phyloP scores from a whole-genome alignment of 2,113 vertebrate genomes.

The Burhinus oedicnemus region DNA sequence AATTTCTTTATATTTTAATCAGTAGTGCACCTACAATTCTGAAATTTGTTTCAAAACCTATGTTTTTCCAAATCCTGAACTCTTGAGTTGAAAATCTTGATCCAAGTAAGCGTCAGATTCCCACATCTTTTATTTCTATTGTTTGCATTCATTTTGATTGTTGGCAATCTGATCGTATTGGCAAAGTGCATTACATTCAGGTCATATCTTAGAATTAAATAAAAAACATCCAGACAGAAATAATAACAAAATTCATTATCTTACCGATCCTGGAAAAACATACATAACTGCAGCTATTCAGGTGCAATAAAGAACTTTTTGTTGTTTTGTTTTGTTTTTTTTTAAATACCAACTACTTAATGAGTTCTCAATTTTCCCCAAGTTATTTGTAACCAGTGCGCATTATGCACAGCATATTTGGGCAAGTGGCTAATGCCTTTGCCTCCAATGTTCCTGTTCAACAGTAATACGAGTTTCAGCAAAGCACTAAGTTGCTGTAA shows the following conservation, averaged over 20 bases:
- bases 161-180: neutral
- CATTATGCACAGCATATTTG: neutral
- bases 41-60: neutral
- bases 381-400: neutral
- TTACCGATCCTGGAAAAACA: neutral
- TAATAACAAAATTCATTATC: neutral
- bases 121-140: neutral
- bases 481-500: neutral
- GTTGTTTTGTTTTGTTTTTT: neutral
- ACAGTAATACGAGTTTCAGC: neutral
- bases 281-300: neutral
- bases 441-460: neutral
- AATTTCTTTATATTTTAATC: neutral
- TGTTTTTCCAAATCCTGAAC: neutral
- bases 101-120: neutral
- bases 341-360: neutral
- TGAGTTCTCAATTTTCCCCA: neutral
- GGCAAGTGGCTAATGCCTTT: neutral
- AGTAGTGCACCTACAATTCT: neutral
- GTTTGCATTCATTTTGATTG: neutral
- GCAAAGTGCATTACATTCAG: neutral
- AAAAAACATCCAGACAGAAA: neutral
- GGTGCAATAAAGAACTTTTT: neutral
- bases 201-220: neutral
- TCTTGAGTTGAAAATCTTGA: neutral